phyloP scores from a whole-genome alignment of 2,113 vertebrate species.

The Melanocharis versteri region DNA sequence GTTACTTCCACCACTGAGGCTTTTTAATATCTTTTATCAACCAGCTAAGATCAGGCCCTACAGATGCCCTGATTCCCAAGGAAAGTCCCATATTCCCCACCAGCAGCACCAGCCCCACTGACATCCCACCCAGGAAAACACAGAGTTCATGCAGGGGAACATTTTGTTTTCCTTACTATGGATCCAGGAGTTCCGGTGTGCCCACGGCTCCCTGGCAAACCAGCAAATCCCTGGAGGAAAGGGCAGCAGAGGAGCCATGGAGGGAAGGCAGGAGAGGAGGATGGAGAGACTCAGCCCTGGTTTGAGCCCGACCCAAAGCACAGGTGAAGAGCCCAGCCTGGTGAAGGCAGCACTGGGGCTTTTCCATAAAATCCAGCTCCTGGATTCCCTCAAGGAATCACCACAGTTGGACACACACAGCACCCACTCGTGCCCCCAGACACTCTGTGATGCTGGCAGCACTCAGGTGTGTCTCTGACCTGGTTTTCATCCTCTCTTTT shows the following conservation, averaged over 20 bases:
- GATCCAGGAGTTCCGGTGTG: conserved; percentile 73
- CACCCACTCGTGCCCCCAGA: accelerated
- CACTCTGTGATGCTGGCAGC: neutral
- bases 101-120: neutral
- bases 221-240: conserved; percentile 74
- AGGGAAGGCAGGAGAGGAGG: neutral
- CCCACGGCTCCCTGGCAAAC: conserved; percentile 74
- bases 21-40: neutral
- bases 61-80: neutral
- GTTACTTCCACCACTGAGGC: neutral
- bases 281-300: neutral
- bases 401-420: accelerated
- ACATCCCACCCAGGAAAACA: neutral
- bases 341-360: neutral
- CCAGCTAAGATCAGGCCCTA: neutral
- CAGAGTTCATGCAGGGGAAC: neutral
- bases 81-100: neutral
- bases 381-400: neutral
- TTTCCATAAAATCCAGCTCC: neutral
- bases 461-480: neutral
- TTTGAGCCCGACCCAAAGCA: neutral
- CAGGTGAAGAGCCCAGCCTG: neutral
- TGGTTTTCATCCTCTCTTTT: neutral
- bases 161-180: conserved; percentile 59
- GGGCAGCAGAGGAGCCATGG: neutral